phyloP scores from a whole-genome alignment of 2,113 vertebrate species.

The Cyprinodon brontotheroides region DNA sequence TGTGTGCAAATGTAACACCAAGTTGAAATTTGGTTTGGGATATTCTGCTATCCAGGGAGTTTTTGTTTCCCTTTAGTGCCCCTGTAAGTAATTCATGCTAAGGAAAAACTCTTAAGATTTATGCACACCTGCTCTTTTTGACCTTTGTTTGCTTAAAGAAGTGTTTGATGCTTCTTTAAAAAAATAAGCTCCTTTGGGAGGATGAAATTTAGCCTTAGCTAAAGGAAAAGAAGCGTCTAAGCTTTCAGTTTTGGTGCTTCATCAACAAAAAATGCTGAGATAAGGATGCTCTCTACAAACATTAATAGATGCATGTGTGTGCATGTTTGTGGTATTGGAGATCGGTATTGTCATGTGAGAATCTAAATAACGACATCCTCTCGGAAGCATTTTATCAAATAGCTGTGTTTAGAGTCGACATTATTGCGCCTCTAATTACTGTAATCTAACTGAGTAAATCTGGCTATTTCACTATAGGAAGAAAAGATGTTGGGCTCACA shows the following conservation, averaged over 20 bases:
- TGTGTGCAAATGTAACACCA: not conserved
- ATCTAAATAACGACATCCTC: slow-evolving; percentile 32
- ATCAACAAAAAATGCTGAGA: not conserved
- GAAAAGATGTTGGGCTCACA: slow-evolving; percentile 5
- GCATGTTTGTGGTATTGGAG: slow-evolving; percentile 10
- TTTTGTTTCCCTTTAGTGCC: not conserved
- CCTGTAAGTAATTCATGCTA: not conserved
- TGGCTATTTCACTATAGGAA: slow-evolving; percentile 10
- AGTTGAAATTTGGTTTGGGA: not conserved
- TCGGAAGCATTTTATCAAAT: slow-evolving; percentile 52
- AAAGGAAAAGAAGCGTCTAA: slow-evolving; percentile 13
- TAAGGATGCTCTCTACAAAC: not conserved
- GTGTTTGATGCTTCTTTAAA: not conserved
- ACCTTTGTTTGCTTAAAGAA: slow-evolving; percentile 10
- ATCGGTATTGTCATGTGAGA: not conserved
- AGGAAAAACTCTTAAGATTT: not conserved
- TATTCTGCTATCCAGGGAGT: not conserved
- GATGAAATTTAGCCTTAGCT: not conserved
- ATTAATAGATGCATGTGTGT: slow-evolving; percentile 9
- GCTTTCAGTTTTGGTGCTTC: slow-evolving; percentile 1
- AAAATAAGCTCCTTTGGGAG: not conserved
- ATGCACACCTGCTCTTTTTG: not conserved
- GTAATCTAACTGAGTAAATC: slow-evolving; percentile 50
- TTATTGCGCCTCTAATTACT: slow-evolving; percentile 38
- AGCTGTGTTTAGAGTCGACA: slow-evolving; percentile 42